Evolutionary conservation across 2,888 invertebrate genomes (phyloP), one percentile per base, ranked within the genome.

Genomic region (Phortica okadai): DNA sequence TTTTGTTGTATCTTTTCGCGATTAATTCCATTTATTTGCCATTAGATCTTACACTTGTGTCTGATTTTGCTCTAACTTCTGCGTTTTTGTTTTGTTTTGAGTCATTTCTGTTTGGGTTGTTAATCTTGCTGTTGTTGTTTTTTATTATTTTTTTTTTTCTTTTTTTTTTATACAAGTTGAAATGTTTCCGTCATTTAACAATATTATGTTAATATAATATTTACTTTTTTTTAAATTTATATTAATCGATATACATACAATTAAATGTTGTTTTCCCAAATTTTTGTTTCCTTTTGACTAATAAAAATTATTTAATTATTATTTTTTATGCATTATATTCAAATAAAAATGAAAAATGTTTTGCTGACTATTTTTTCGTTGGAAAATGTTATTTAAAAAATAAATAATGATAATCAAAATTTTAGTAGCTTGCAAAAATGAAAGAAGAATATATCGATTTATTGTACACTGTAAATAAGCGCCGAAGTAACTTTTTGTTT

Each of bases 61-160:
- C 6, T 76, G 76, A 77, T 78, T 79, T 83, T 82, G 84, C 84
- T 83, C 82, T 80, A 82, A 58, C 21, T 67, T 75, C 58, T 64
- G 54, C 66, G 67, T 73, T 45, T 69, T 73, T 59, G 64, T 50
- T 79, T 74, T 45, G 45, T 62, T 78, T 74, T 33, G 33, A 33
- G 3, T 33, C 33, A 33, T 33, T 33, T 33, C 33, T 2, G 33
- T 33, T 33, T 33, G 33, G 2, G 33, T 33, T 64, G 45, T 76
- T 77, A 58, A 64, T 77, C 69, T 44, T 33, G 33, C 5, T 16
- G 21, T 76, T 56, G 33, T 10, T 11, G 45, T 59, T 58, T 45
- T 21, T 62, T 81, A 77, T 77, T 82, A 78, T 77, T 76, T 73
- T 83, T 76, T 70, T 66, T 76, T 56, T 50, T 75, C 75, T 78